A percentile compares a stretch with the other conserved stretches of the same genome.
Evolutionary conservation across 2,113 vertebrate genomes (phyloP).

Genomic region (Lynx canadensis): DNA sequence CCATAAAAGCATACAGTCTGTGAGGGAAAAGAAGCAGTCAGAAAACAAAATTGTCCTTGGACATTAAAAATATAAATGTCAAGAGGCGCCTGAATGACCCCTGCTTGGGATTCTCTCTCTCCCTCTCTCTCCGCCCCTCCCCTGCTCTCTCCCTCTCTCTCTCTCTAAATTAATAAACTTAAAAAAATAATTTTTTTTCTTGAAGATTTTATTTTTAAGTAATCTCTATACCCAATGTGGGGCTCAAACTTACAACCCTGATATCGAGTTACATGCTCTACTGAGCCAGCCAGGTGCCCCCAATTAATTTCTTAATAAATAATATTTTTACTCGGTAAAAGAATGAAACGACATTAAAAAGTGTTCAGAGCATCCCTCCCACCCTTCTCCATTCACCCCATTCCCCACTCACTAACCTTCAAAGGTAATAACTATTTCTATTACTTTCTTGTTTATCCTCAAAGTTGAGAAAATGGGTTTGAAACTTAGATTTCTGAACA

Average conservation of each 20-base stretch:
- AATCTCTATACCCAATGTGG: background rate
- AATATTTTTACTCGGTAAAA: conserved; percentile 5
- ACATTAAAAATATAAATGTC: background rate
- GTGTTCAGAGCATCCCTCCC: background rate
- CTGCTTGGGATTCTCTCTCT: background rate
- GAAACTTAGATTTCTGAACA: background rate
- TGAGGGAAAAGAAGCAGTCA: background rate
- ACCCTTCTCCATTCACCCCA: background rate
- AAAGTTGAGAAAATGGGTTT: background rate
- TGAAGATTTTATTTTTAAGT: background rate
- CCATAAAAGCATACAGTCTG: background rate
- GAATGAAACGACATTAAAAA: background rate
- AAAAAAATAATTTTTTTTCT: background rate
- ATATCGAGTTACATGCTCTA: background rate
- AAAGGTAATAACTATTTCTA: background rate
- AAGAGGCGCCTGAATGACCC: background rate
- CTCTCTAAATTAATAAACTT: background rate
- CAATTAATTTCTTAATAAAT: background rate
- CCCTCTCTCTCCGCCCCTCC: background rate
- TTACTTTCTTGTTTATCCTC: background rate
- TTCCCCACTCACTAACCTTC: background rate
- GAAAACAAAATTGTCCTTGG: background rate
- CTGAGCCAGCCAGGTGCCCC: background rate
- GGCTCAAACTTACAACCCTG: background rate
- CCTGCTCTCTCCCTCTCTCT: background rate